A percentile compares a stretch with the other conserved stretches of the same genome.
Conservation (phyloP, 1,140 invertebrate species). For the Leptinotarsa lineolata region DNA sequence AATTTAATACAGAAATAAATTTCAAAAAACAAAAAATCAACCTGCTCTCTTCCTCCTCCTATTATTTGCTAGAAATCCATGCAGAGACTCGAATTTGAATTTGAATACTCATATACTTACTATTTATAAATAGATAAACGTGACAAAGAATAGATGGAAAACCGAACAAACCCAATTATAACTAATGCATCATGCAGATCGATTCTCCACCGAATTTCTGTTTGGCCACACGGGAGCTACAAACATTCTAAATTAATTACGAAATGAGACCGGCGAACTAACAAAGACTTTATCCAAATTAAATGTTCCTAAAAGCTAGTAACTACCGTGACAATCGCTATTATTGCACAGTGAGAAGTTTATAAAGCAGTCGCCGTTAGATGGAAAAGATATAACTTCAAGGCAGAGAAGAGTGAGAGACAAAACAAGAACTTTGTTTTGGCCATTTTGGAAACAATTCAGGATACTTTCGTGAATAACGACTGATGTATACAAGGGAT, state of each 20-base stretch:
- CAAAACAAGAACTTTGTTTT: constrained; percentile 18
- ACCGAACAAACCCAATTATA: constrained; percentile 14
- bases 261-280: constrained; percentile 20
- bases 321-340: constrained; percentile 28
- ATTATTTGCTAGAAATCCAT: too few relatives aligned
- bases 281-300: constrained; percentile 29
- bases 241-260: constrained; percentile 29
- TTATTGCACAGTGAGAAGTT: constrained; percentile 30
- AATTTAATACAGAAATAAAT: too few relatives aligned
- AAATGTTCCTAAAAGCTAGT: constrained; percentile 29
- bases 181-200: constrained; percentile 7
- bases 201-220: constrained; percentile 24
- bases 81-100: too few relatives aligned
- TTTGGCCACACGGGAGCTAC: constrained; percentile 26
- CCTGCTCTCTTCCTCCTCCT: too few relatives aligned
- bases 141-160: background rate
- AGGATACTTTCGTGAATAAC: too few relatives aligned
- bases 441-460: background rate
- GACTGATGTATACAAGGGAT: too few relatives aligned
- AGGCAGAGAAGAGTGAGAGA: constrained; percentile 1
- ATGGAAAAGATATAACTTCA: constrained; percentile 6
- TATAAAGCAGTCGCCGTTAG: constrained; percentile 25
- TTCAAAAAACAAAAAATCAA: too few relatives aligned
- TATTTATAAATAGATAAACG: too few relatives aligned
- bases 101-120: too few relatives aligned